Evolutionary conservation across 1,140 invertebrate species (phyloP).

Genomic region (Drosophila nigrodunni): DNA sequence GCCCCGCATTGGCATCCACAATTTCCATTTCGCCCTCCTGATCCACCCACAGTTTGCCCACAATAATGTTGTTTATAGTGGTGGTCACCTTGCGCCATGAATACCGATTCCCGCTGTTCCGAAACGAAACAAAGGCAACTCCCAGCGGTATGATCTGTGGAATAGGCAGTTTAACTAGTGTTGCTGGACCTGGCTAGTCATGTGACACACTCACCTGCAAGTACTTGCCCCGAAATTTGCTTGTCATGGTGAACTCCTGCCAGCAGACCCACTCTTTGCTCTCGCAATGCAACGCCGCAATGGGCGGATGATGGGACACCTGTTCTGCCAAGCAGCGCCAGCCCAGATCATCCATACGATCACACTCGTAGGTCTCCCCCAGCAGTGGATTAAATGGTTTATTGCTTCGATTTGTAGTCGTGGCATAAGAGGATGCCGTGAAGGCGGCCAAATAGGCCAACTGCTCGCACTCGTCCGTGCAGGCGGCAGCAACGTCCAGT

Average conservation of each 20-base stretch:
- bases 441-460: constrained; percentile 98
- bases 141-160: constrained; percentile 93
- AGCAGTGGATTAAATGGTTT: constrained; percentile 94
- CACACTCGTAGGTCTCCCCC: constrained; percentile 98
- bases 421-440: constrained; percentile 97
- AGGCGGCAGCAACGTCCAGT: constrained; percentile 92
- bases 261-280: constrained; percentile 96
- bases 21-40: constrained; percentile 99
- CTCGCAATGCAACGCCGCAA: constrained; percentile 97
- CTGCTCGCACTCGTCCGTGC: constrained; percentile 95
- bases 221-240: constrained; percentile 99
- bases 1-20: constrained; percentile 90
- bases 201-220: constrained; percentile 87
- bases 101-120: constrained; percentile 92
- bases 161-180: not conserved
- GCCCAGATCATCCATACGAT: constrained; percentile 96
- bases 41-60: constrained; percentile 99
- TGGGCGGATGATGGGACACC: constrained; percentile 99
- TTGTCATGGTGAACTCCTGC: constrained; percentile 99
- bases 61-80: constrained; percentile 99
- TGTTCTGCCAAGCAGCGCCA: constrained; percentile 98
- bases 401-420: constrained; percentile 90
- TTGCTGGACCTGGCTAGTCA: not conserved
- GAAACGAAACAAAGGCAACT: constrained; percentile 92
- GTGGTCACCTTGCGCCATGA: constrained; percentile 99